Percentiles rank a stretch among this genome's conserved stretches.
Evolutionary conservation across 2,888 invertebrate genomes (phyloP).

Genomic region (Bembecia ichneumoniformis): DNA sequence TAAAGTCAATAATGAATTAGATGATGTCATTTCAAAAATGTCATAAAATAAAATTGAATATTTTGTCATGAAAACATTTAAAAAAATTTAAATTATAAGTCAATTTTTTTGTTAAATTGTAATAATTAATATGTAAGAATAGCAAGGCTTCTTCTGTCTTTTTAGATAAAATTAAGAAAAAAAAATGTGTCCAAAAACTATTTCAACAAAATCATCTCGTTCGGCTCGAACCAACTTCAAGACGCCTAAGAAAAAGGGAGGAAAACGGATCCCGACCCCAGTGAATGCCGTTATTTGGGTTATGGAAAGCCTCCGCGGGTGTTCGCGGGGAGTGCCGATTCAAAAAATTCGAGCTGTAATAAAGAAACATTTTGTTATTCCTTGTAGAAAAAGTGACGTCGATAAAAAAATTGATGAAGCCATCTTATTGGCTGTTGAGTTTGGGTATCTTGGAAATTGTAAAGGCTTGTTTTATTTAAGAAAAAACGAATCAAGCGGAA

Average conservation of each 20-base stretch:
- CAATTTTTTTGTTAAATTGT: no score
- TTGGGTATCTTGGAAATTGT: conserved; percentile 28
- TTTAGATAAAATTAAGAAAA: neutral
- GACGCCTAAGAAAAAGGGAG: conserved; percentile 19
- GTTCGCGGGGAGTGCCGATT: conserved; percentile 25
- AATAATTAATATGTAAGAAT: no score
- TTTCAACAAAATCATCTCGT: conserved; percentile 14
- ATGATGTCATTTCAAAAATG: no score
- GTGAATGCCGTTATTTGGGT: conserved; percentile 40
- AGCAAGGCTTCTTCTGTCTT: no score
- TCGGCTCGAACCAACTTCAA: conserved; percentile 25
- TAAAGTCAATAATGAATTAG: no score
- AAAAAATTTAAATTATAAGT: no score
- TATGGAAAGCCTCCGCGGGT: conserved; percentile 31
- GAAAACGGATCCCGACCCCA: conserved; percentile 24
- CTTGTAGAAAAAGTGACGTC: conserved; percentile 26
- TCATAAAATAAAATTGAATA: no score
- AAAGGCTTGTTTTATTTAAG: conserved; percentile 27
- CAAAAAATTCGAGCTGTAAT: conserved; percentile 27
- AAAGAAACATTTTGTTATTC: conserved; percentile 31
- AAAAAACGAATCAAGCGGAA: conserved; percentile 1
- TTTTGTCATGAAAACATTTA: no score
- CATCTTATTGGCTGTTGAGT: conserved; percentile 29
- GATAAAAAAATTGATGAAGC: conserved; percentile 32
- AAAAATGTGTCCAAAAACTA: neutral